These are phyloP conservation scores for Dasyurus viverrinus DNA, from an alignment of 2,113 vertebrate genomes.

Conservation along the genomic window DNA sequence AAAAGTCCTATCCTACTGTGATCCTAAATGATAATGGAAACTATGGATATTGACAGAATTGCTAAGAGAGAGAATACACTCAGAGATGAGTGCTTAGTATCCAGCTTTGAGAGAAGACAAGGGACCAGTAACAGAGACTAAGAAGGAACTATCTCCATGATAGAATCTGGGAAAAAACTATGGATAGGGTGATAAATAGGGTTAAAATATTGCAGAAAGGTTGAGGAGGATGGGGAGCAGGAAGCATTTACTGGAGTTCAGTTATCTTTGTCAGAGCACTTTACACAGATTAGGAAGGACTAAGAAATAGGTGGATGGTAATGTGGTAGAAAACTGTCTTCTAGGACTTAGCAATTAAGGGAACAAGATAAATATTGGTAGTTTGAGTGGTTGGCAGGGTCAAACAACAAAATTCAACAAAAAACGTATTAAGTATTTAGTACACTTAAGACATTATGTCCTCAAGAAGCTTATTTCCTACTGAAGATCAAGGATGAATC, in stretches of 20 bases:
- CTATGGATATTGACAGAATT: not conserved
- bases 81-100: not conserved
- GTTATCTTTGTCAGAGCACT: not conserved
- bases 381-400: not conserved
- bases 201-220: not conserved
- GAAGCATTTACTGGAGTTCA: not conserved
- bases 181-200: not conserved
- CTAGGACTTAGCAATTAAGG: not conserved
- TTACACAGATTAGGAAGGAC: not conserved
- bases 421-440: not conserved
- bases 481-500: not conserved
- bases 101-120: not conserved
- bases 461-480: not conserved
- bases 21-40: not conserved
- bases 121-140: not conserved
- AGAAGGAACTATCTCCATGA: not conserved
- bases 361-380: not conserved
- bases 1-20: not conserved
- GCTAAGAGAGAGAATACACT: not conserved
- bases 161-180: not conserved
- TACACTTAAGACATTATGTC: not conserved
- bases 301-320: not conserved
- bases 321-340: not conserved
- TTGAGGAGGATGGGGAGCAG: not conserved
- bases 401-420: not conserved